Percentiles rank a stretch among this genome's conserved stretches.
Evolutionary conservation across 2,888 invertebrate genomes (phyloP).

Genomic region (Polyommatus icarus): DNA sequence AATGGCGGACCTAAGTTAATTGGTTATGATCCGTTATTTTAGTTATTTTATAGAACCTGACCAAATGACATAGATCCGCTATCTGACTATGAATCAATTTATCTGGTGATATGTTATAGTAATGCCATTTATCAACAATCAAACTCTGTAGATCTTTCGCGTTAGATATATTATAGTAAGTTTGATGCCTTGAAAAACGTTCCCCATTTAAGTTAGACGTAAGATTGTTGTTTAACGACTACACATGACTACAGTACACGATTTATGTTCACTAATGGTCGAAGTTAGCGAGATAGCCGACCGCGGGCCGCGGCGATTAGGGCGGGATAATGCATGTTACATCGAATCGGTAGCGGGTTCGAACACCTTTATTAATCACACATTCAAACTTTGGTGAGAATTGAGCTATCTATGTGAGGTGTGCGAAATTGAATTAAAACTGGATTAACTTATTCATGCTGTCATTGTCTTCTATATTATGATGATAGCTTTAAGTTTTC

Average conservation of each 20-base stretch:
- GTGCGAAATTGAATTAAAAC: not conserved
- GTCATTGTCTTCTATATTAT: too few relatives aligned
- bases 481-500: too few relatives aligned
- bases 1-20: too few relatives aligned
- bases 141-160: too few relatives aligned
- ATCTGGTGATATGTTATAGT: too few relatives aligned
- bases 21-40: too few relatives aligned
- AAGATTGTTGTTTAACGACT: conserved; percentile 9
- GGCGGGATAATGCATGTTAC: not conserved
- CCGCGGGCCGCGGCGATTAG: not conserved
- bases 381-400: not conserved
- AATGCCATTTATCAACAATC: too few relatives aligned
- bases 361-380: not conserved
- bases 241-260: not conserved
- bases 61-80: too few relatives aligned
- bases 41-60: too few relatives aligned
- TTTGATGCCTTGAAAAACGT: not conserved
- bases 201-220: not conserved
- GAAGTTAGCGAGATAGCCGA: not conserved
- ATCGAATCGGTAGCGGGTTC: not conserved
- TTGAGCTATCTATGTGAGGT: not conserved
- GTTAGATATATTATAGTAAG: not conserved
- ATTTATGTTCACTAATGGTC: conserved; percentile 11
- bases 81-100: too few relatives aligned
- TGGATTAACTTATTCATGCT: too few relatives aligned